These are phyloP conservation scores for Oncorhynchus kisutch DNA, from an alignment of 2,113 vertebrate genomes.

Conservation along the genomic window DNA sequence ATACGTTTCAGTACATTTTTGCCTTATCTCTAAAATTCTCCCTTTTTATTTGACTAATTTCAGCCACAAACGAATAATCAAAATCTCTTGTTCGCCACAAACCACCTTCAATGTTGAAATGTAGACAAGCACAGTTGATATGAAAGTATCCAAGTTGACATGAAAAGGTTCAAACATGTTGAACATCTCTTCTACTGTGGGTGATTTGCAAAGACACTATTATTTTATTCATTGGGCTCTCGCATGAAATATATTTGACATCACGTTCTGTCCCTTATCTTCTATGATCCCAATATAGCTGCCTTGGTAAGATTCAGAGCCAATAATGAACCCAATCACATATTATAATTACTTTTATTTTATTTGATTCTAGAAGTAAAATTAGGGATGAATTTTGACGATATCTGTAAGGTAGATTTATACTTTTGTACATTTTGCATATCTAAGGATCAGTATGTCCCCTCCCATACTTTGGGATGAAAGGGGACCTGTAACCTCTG, in stretches of 20 bases:
- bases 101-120: conserved; percentile 48
- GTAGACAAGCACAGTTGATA: conserved; percentile 44
- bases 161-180: conserved; percentile 51
- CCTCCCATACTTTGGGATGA: not conserved
- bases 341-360: conserved; percentile 29
- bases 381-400: conserved; percentile 2
- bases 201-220: conserved; percentile 52
- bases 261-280: conserved; percentile 33
- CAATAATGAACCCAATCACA: conserved; percentile 33
- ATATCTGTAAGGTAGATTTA: not conserved
- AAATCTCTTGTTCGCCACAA: conserved; percentile 37
- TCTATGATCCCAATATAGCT: conserved; percentile 21
- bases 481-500: not conserved
- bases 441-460: not conserved
- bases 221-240: conserved; percentile 50
- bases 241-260: conserved; percentile 47
- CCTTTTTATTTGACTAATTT: conserved; percentile 11
- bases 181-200: conserved; percentile 35
- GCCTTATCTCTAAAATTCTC: not conserved
- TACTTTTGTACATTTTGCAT: conserved; percentile 5
- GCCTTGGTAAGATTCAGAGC: conserved; percentile 17
- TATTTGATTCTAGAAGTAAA: not conserved
- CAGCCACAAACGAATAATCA: conserved; percentile 38
- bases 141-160: conserved; percentile 46
- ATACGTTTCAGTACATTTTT: not conserved